Conservation (phyloP, 2,888 invertebrate genomes). For the Geotrupes spiniger region DNA sequence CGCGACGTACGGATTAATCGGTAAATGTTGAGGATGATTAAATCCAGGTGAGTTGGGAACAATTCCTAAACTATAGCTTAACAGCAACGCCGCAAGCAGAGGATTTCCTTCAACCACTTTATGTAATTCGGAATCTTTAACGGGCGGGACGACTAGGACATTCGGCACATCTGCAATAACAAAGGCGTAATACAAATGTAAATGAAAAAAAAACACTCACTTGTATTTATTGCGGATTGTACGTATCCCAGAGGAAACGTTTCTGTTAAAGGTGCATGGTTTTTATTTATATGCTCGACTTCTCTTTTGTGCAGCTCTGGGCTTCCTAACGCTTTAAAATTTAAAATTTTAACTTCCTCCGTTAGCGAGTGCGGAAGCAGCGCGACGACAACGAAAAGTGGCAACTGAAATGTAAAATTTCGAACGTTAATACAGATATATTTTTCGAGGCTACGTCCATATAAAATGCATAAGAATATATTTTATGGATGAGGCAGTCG, state of each 20-base stretch:
- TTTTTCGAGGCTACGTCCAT: background rate
- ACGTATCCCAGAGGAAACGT: background rate
- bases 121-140: conserved; percentile 11
- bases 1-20: conserved; percentile 59
- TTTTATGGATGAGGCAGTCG: too few species aligned
- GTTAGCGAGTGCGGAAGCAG: background rate
- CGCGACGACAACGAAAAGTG: background rate
- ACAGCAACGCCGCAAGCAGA: conserved; percentile 38
- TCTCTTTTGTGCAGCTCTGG: background rate
- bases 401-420: conserved; percentile 6
- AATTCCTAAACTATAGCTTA: conserved; percentile 38
- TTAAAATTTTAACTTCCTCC: conserved; percentile 1
- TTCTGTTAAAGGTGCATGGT: background rate
- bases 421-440: background rate
- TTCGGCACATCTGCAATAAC: conserved; percentile 8
- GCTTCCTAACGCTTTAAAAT: conserved; percentile 2
- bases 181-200: background rate
- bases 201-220: too few species aligned
- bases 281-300: background rate
- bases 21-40: conserved; percentile 58
- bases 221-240: background rate
- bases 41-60: conserved; percentile 43
- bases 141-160: background rate
- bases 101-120: conserved; percentile 34
- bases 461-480: too few species aligned